Percentiles rank a stretch among this genome's conserved stretches.
Conservation (phyloP, 2,113 vertebrate genomes). For the Ellobius talpinus region DNA sequence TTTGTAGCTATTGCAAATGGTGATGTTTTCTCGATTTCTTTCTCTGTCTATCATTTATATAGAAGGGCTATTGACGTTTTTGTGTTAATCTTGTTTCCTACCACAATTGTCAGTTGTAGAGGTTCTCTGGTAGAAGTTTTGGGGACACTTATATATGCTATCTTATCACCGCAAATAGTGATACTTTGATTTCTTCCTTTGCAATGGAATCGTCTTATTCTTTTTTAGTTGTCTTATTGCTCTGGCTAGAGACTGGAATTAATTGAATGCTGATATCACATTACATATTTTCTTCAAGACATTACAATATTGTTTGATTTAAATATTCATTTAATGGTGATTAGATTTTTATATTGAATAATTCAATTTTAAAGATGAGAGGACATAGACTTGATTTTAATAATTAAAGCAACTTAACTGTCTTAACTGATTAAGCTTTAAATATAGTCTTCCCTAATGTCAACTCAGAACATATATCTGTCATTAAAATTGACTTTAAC, state of each 20-base stretch:
- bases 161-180: not conserved
- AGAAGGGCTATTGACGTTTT: not conserved
- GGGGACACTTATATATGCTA: not conserved
- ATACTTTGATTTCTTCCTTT: not conserved
- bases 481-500: constrained; percentile 25
- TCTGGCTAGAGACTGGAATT: not conserved
- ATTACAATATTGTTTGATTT: not conserved
- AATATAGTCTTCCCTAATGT: not conserved
- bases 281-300: not conserved
- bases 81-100: not conserved
- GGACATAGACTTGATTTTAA: not conserved
- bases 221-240: not conserved
- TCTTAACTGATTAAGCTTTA: not conserved
- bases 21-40: not conserved
- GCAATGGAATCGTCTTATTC: not conserved
- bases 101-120: not conserved
- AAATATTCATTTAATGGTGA: constrained; percentile 28
- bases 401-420: not conserved
- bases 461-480: not conserved
- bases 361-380: not conserved
- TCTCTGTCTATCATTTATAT: not conserved
- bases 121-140: not conserved
- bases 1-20: not conserved
- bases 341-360: not conserved
- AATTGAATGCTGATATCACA: not conserved